Conservation (phyloP, 2,888 invertebrate species). For the Deilephila elpenor region DNA sequence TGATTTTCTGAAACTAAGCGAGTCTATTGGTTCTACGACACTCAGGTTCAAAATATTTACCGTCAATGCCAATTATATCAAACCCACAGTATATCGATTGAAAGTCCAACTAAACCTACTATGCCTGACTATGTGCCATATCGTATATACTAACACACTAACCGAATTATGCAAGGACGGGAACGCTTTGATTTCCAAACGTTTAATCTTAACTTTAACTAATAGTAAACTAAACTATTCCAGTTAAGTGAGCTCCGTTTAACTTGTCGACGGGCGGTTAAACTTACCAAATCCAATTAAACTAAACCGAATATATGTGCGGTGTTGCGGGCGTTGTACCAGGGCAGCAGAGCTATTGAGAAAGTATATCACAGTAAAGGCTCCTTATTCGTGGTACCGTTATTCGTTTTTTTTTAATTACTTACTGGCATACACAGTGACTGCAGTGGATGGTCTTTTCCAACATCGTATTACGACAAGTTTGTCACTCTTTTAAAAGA, state of each 20-base stretch:
- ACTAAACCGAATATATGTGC: constrained; percentile 15
- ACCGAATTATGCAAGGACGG: background rate
- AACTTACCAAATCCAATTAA: constrained; percentile 21
- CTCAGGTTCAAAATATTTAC: too few relatives aligned
- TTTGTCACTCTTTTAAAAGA: too few relatives aligned
- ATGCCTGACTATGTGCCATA: background rate
- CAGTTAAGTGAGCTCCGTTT: constrained; percentile 14
- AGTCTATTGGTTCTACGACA: too few relatives aligned
- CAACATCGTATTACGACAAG: too few relatives aligned
- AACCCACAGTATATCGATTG: background rate
- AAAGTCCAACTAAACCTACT: background rate
- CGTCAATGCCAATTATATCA: too few relatives aligned
- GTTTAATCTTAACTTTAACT: constrained; percentile 23
- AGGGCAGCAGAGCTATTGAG: constrained; percentile 8
- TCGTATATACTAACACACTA: background rate
- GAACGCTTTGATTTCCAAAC: constrained; percentile 22
- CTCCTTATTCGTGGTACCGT: background rate
- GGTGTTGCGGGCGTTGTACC: constrained; percentile 10
- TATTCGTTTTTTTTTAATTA: background rate
- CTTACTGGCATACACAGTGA: too few relatives aligned
- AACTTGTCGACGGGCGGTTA: constrained; percentile 22
- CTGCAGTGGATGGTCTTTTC: too few relatives aligned
- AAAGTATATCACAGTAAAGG: background rate
- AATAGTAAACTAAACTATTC: constrained; percentile 25
- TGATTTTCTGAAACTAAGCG: too few relatives aligned